A percentile compares a stretch with the other conserved stretches of the same genome.
These are phyloP conservation scores for Harmothoe impar DNA, from an alignment of 2,888 invertebrate genomes.

Conservation along the genomic window DNA sequence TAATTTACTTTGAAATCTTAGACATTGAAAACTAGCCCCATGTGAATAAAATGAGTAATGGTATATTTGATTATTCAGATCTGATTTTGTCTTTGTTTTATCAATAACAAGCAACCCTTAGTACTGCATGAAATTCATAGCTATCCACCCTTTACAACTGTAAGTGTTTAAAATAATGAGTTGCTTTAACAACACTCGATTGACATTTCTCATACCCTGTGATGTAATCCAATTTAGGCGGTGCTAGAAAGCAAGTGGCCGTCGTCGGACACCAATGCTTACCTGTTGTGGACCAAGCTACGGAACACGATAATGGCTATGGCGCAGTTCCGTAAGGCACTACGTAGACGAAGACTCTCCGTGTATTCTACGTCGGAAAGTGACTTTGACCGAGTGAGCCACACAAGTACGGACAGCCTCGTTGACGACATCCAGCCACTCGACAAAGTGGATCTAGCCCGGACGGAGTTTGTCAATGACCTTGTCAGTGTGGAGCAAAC, in stretches of 20 bases:
- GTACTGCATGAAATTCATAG: too few species aligned
- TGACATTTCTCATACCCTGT: too few species aligned
- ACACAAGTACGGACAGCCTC: conserved; percentile 81
- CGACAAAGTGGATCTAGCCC: conserved; percentile 69
- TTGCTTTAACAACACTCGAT: too few species aligned
- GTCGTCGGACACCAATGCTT: conserved; percentile 89
- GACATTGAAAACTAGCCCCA: too few species aligned
- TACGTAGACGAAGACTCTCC: conserved; percentile 79
- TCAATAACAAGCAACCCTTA: too few species aligned
- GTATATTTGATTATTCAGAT: too few species aligned
- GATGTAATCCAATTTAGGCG: conserved; percentile 81
- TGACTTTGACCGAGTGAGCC: conserved; percentile 80
- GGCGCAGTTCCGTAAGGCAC: conserved; percentile 93
- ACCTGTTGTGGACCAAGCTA: conserved; percentile 95
- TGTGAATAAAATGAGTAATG: too few species aligned
- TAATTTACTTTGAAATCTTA: too few species aligned
- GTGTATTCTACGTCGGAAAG: conserved; percentile 82
- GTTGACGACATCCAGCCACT: conserved; percentile 73
- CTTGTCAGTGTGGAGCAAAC: conserved; percentile 63
- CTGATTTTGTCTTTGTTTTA: too few species aligned
- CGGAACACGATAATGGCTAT: conserved; percentile 95
- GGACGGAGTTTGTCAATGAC: conserved; percentile 67
- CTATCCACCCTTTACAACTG: too few species aligned
- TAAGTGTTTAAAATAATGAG: too few species aligned
- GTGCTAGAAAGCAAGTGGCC: conserved; percentile 98